Conservation (phyloP, 2,888 invertebrate species). For the Eugnorisma glareosa region DNA sequence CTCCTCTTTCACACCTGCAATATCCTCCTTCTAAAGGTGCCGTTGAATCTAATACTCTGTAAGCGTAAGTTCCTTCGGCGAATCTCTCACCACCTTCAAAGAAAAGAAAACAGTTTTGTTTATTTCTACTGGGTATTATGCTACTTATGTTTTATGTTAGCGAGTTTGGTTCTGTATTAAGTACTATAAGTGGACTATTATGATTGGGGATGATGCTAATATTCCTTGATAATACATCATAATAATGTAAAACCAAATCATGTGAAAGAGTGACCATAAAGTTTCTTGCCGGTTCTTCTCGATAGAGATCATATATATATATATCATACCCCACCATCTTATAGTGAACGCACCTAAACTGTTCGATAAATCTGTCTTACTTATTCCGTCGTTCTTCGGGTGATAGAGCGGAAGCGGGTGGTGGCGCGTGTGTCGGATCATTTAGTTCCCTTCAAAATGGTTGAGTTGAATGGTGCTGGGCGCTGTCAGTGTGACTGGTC, state of each 20-base stretch:
- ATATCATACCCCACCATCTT: neutral
- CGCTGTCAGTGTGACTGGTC: too few relatives aligned
- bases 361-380: neutral
- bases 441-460: too few relatives aligned
- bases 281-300: too few relatives aligned
- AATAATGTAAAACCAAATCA: too few relatives aligned
- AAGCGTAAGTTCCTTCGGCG: conserved; percentile 86
- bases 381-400: too few relatives aligned
- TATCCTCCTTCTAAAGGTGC: conserved; percentile 91
- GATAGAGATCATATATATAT: too few relatives aligned
- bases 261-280: too few relatives aligned
- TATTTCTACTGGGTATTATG: neutral
- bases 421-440: too few relatives aligned
- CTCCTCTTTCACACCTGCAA: conserved; percentile 92
- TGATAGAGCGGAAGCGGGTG: too few relatives aligned
- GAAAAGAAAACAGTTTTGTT: neutral
- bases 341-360: neutral
- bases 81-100: conserved; percentile 78
- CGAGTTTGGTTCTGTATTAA: neutral
- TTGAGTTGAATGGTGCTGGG: too few relatives aligned
- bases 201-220: neutral
- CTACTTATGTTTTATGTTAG: neutral
- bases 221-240: too few relatives aligned
- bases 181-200: neutral
- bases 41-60: conserved; percentile 91